Percentiles rank a stretch among this genome's conserved stretches.
Conservation (phyloP, 2,888 invertebrate species). For the Mythimna vitellina region DNA sequence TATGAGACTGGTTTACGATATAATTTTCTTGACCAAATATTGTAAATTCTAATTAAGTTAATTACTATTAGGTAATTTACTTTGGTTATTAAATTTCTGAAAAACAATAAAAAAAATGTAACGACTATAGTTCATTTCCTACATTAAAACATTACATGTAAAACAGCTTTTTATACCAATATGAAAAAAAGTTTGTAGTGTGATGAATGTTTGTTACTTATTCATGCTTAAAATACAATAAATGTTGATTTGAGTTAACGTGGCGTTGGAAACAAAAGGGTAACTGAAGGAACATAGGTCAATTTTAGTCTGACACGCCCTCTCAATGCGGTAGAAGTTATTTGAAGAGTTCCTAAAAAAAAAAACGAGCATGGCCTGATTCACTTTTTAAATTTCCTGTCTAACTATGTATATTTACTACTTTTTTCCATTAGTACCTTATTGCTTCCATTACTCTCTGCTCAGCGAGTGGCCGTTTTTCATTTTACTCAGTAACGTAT, state of each 20-base stretch:
- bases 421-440: constrained; percentile 33
- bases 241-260: too few relatives aligned
- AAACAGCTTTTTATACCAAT: background rate
- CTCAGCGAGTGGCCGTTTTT: constrained; percentile 28
- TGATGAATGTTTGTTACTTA: background rate
- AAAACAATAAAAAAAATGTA: background rate
- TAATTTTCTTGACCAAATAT: constrained; percentile 30
- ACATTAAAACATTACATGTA: constrained; percentile 1
- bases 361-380: too few relatives aligned
- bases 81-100: background rate
- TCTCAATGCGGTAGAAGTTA: too few relatives aligned
- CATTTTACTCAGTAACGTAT: constrained; percentile 45
- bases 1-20: constrained; percentile 15
- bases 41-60: constrained; percentile 26
- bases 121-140: background rate
- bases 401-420: background rate
- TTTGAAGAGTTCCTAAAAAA: too few relatives aligned
- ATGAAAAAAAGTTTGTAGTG: background rate
- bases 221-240: too few relatives aligned
- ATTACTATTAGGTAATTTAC: constrained; percentile 23
- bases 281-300: too few relatives aligned
- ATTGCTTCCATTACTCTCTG: constrained; percentile 59
- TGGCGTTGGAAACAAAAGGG: too few relatives aligned
- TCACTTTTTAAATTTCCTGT: constrained; percentile 6
- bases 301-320: too few relatives aligned